phyloP scores from a whole-genome alignment of 2,888 invertebrate species.

The Acanthosoma haemorrhoidale region DNA sequence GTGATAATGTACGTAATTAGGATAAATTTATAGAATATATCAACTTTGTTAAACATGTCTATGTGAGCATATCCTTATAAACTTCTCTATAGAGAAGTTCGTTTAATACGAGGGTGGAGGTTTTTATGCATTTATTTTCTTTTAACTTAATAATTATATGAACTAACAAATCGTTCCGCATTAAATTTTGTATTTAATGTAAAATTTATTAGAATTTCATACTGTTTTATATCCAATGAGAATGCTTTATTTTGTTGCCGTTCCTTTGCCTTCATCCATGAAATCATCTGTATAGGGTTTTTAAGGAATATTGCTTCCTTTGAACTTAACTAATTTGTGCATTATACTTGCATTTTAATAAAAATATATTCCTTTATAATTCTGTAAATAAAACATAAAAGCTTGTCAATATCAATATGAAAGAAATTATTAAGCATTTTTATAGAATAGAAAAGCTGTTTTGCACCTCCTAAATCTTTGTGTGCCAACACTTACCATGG shows the following conservation, averaged over 20 bases:
- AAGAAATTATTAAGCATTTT: background rate
- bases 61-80: constrained; percentile 26
- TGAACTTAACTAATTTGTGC: constrained; percentile 8
- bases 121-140: constrained; percentile 11
- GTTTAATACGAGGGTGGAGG: constrained; percentile 16
- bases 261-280: constrained; percentile 16
- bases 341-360: constrained; percentile 15
- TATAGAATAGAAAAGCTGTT: background rate
- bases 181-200: background rate
- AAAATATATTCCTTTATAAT: constrained; percentile 23
- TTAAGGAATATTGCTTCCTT: constrained; percentile 10
- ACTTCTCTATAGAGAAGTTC: background rate
- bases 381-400: constrained; percentile 20
- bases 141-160: background rate
- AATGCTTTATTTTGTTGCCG: constrained; percentile 4
- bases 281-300: constrained; percentile 7
- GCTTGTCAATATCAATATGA: constrained; percentile 14
- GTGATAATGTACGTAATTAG: constrained; percentile 30
- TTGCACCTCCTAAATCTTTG: constrained; percentile 11
- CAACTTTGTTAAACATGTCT: background rate
- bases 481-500: constrained; percentile 23
- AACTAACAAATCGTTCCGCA: background rate
- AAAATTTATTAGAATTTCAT: background rate
- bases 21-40: constrained; percentile 1
- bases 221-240: background rate